Evolutionary conservation across 2,113 vertebrate genomes (phyloP).

Genomic region (Heterocephalus glaber): DNA sequence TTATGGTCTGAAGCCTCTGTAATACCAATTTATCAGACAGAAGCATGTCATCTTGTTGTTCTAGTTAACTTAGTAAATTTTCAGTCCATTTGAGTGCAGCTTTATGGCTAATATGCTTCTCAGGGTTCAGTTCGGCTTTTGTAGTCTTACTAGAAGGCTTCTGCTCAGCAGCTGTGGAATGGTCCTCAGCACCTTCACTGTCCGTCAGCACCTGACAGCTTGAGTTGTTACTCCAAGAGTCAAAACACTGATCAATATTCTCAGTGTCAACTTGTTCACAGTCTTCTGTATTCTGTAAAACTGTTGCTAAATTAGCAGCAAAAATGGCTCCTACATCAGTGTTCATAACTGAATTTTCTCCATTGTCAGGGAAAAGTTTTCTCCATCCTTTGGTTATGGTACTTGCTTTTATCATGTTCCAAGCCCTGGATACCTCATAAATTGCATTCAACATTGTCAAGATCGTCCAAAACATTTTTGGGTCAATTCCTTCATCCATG

Average conservation of each 20-base stretch:
- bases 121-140: slow-evolving; percentile 71
- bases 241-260: slow-evolving; percentile 77
- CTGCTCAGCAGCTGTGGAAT: slow-evolving; percentile 35
- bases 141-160: slow-evolving; percentile 53
- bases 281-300: slow-evolving; percentile 79
- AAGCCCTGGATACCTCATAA: slow-evolving; percentile 79
- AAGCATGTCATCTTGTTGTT: slow-evolving; percentile 82
- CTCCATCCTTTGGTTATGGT: slow-evolving; percentile 80
- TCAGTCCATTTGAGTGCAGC: slow-evolving; percentile 81
- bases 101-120: slow-evolving; percentile 78
- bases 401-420: slow-evolving; percentile 78
- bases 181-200: slow-evolving; percentile 51
- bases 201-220: slow-evolving; percentile 64
- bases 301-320: slow-evolving; percentile 79
- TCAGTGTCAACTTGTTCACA: slow-evolving; percentile 75
- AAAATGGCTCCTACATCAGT: slow-evolving; percentile 79
- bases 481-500: slow-evolving; percentile 75
- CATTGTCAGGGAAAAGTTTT: slow-evolving; percentile 76
- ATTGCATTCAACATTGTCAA: slow-evolving; percentile 81
- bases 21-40: slow-evolving; percentile 80
- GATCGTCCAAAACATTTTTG: slow-evolving; percentile 80
- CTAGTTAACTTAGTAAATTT: slow-evolving; percentile 78
- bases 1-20: slow-evolving; percentile 77
- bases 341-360: slow-evolving; percentile 70
- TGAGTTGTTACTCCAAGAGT: slow-evolving; percentile 64